Percentiles rank a stretch among this genome's conserved stretches.
phyloP scores from a whole-genome alignment of 2,888 invertebrate genomes.

The Drosophila prostipennis region DNA sequence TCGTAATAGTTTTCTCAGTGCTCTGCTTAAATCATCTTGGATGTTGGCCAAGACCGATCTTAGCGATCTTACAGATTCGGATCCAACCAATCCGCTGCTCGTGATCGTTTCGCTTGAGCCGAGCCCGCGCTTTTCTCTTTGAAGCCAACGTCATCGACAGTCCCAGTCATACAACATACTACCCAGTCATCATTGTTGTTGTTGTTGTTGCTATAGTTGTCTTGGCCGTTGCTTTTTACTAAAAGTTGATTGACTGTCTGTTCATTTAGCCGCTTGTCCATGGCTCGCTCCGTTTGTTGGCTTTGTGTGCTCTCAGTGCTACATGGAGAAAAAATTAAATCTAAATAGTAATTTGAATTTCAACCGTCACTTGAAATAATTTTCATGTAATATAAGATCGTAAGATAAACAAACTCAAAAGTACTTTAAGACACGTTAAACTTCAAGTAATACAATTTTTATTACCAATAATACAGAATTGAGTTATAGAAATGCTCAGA shows the following conservation, averaged over 20 bases:
- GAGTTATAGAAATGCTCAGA: background rate
- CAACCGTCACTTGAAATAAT: no score
- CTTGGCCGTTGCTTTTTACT: slow-evolving; percentile 62
- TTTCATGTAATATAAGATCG: no score
- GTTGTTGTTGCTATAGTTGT: slow-evolving; percentile 47
- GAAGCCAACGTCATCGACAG: slow-evolving; percentile 58
- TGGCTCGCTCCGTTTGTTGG: slow-evolving; percentile 67
- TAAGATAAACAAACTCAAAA: no score
- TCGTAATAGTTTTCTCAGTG: slow-evolving; percentile 74
- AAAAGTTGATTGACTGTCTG: slow-evolving; percentile 80
- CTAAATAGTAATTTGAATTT: no score
- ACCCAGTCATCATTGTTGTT: slow-evolving; percentile 40
- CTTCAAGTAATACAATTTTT: no score
- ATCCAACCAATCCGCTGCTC: slow-evolving; percentile 17
- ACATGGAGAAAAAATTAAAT: background rate
- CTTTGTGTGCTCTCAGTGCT: slow-evolving; percentile 43
- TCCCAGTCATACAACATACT: slow-evolving; percentile 31
- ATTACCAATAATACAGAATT: background rate
- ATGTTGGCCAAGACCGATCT: slow-evolving; percentile 45
- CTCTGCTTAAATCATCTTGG: slow-evolving; percentile 72
- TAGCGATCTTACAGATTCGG: background rate
- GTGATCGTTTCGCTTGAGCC: slow-evolving; percentile 44
- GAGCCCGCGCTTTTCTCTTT: slow-evolving; percentile 69
- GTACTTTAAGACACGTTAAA: background rate
- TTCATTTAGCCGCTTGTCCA: slow-evolving; percentile 74